Base-by-base conservation (phyloP, 2,888 invertebrate genomes). In the Polydrusus pterygomalis region DNA sequence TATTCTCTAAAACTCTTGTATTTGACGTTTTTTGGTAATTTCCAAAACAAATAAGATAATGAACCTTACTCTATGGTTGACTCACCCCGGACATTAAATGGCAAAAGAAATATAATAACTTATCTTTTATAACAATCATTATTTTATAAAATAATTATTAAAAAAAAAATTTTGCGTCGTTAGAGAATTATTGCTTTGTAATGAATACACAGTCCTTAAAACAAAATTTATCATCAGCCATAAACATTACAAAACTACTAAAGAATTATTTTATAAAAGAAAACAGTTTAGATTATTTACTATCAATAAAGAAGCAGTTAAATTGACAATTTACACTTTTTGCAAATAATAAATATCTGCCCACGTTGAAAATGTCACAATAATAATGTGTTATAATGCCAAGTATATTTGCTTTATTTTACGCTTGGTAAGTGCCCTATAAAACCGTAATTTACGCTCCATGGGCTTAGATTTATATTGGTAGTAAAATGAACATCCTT, bases 311-410 rank as follows among this genome's bases (percentile, higher is more conserved):
- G 62, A 58, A 17, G 67, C 65, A 65, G 75, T 77, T 77, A 79
- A 79, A 79, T 79, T 78, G 79, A 79, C 80, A 80, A 80, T 80
- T 79, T 80, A 79, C 78, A 80, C 78, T 79, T 78, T 80, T 78
- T 77, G 78, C 78, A 49, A 75, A 78, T 65, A 51, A 79, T 80
- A 80, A 80, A 79, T 80, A 77, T 68, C 75, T 77, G 75, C 80
- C 80, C 73, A 80, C 79, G 68, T 56, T 15, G 47, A 65, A 70
- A 65, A 15, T 51, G 43, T 47, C 62, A 58, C 43, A 43, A 73
- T 72, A 63, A 73, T 58, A 70, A 69, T 58, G 67, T 62, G 67
- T 64, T 67, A 65, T 72, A 54, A 56, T 64, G 58, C 56, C 34
- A 58, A 67, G 67, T 77, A 70, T 77, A 79, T 78, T 78, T 79